phyloP scores from a whole-genome alignment of 2,797 vertebrate species.

The Mionectes olivaceus region DNA sequence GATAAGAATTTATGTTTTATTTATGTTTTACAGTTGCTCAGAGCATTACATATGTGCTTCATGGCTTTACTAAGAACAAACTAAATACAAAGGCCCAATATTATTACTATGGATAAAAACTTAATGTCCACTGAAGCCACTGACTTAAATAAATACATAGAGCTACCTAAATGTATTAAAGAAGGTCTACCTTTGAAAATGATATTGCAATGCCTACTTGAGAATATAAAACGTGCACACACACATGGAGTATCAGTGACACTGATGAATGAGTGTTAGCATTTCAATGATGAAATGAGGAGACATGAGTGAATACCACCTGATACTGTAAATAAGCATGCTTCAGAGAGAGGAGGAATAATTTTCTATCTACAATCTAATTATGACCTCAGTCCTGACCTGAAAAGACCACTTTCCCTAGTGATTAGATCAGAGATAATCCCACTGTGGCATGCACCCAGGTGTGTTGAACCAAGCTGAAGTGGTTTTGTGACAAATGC shows the following conservation, averaged over 20 bases:
- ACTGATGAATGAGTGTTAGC: conserved; percentile 64
- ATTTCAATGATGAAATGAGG: conserved; percentile 55
- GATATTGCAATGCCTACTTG: neutral
- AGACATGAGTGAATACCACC: conserved; percentile 54
- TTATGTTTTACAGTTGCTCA: neutral
- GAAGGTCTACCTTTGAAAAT: neutral
- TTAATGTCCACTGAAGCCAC: neutral
- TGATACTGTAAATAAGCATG: conserved; percentile 58
- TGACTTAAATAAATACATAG: neutral
- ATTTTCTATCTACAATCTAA: conserved; percentile 47
- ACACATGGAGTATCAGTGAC: conserved; percentile 28
- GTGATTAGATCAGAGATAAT: conserved; percentile 64
- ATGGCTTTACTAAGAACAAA: neutral
- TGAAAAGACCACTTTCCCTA: conserved; percentile 58
- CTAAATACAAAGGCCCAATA: neutral
- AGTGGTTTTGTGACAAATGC: conserved; percentile 43
- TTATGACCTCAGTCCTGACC: conserved; percentile 53
- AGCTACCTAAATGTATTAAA: neutral
- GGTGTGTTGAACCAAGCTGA: conserved; percentile 48
- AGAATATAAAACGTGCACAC: neutral
- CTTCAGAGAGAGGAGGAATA: conserved; percentile 35
- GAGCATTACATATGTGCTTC: neutral
- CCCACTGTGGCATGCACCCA: conserved; percentile 50
- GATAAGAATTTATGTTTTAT: neutral
- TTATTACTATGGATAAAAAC: conserved; percentile 2